Conservation (phyloP, 2,888 invertebrate genomes). For the Eugnorisma glareosa region DNA sequence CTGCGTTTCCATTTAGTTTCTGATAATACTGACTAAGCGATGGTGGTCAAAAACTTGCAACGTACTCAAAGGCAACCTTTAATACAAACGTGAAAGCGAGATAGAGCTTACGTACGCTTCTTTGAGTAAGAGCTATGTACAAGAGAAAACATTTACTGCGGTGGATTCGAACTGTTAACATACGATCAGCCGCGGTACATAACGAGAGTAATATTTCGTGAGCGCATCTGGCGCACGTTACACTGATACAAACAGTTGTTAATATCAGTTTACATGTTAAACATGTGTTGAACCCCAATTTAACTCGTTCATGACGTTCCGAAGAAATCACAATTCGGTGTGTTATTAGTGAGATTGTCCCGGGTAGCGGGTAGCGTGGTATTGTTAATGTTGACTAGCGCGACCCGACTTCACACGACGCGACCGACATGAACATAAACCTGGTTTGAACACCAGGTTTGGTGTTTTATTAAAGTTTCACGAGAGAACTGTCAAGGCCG, state of each 20-base stretch:
- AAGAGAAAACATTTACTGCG: slow-evolving; percentile 14
- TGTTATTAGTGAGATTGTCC: slow-evolving; percentile 33
- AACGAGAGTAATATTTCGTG: slow-evolving; percentile 30
- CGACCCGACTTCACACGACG: background rate
- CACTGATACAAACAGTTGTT: slow-evolving; percentile 39
- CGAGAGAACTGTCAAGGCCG: slow-evolving; percentile 14
- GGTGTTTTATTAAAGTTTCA: slow-evolving; percentile 26
- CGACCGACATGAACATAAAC: slow-evolving; percentile 2
- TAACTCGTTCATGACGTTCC: slow-evolving; percentile 9
- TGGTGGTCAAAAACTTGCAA: background rate
- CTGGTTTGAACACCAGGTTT: slow-evolving; percentile 11
- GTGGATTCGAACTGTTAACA: background rate
- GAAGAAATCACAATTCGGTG: slow-evolving; percentile 32
- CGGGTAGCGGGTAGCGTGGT: slow-evolving; percentile 20
- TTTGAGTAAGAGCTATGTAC: slow-evolving; percentile 3
- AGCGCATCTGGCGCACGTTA: slow-evolving; percentile 6
- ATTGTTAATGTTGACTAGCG: slow-evolving; percentile 25
- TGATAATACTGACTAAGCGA: background rate
- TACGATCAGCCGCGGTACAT: background rate
- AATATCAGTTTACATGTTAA: slow-evolving; percentile 42
- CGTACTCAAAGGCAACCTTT: background rate
- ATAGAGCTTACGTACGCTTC: background rate
- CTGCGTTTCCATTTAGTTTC: background rate
- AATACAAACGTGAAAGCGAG: background rate
- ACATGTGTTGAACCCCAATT: slow-evolving; percentile 36